These are phyloP conservation scores for Dolichomitus sp. DNA, from an alignment of 2,888 invertebrate species.

Conservation along the genomic window DNA sequence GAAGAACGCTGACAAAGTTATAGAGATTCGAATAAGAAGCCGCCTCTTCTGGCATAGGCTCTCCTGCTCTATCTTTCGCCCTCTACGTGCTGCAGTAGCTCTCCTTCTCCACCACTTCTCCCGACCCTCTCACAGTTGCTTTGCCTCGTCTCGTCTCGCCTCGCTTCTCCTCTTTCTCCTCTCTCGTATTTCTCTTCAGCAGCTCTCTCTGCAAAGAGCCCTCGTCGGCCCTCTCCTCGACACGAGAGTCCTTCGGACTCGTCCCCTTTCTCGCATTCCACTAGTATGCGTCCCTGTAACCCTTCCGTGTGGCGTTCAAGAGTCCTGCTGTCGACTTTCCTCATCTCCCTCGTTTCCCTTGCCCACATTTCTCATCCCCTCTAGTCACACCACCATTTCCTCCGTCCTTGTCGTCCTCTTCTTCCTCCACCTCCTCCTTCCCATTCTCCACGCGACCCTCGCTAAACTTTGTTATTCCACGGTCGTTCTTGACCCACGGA, in stretches of 20 bases:
- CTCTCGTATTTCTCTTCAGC: conserved; percentile 50
- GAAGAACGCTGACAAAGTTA: conserved; percentile 72
- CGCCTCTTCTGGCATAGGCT: conserved; percentile 42
- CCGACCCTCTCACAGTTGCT: conserved; percentile 46
- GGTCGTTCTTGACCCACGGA: conserved; percentile 59
- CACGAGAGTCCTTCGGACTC: conserved; percentile 80
- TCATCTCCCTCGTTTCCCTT: conserved; percentile 52
- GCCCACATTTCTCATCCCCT: conserved; percentile 46
- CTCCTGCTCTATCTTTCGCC: conserved; percentile 48
- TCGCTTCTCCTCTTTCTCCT: conserved; percentile 19
- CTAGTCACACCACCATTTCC: conserved; percentile 48
- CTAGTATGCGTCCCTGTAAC: conserved; percentile 54
- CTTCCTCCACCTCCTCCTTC: conserved; percentile 61
- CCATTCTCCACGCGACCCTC: conserved; percentile 62
- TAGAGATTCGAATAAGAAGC: conserved; percentile 61
- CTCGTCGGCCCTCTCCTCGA: conserved; percentile 83
- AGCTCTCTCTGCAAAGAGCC: conserved; percentile 73
- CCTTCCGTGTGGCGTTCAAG: conserved; percentile 58
- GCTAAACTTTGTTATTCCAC: conserved; percentile 75
- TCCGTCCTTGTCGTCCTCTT: conserved; percentile 72
- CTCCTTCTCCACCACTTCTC: conserved; percentile 45
- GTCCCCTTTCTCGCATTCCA: conserved; percentile 66
- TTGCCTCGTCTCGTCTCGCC: not conserved
- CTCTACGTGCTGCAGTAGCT: conserved; percentile 48
- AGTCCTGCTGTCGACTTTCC: conserved; percentile 47